Evolutionary conservation across 2,888 invertebrate species (phyloP).

Genomic region (Melitaea athalia): DNA sequence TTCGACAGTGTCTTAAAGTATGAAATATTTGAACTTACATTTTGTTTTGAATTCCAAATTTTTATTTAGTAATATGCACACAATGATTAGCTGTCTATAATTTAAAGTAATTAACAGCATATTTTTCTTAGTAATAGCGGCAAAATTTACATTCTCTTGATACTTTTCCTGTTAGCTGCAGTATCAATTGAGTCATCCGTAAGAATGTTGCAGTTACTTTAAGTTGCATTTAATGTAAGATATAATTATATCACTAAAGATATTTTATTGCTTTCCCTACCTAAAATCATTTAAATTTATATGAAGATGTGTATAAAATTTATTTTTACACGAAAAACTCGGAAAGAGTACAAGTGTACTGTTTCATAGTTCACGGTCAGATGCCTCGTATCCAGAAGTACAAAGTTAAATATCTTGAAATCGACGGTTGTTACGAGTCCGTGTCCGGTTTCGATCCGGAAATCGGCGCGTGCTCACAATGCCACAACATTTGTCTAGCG

Average conservation of each 20-base stretch:
- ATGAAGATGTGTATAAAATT: too few relatives aligned
- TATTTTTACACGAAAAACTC: background rate
- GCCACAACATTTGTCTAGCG: constrained; percentile 39
- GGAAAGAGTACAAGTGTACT: too few relatives aligned
- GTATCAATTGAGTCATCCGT: constrained; percentile 21
- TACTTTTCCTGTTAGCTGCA: constrained; percentile 27
- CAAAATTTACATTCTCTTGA: constrained; percentile 17
- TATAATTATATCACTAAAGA: background rate
- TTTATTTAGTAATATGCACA: background rate
- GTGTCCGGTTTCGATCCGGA: constrained; percentile 64
- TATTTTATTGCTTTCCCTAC: background rate
- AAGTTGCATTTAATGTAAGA: background rate
- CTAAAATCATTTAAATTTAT: too few relatives aligned
- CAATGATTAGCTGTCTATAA: background rate
- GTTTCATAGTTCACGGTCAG: background rate
- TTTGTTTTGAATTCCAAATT: background rate
- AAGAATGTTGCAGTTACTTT: constrained; percentile 20
- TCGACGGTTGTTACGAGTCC: constrained; percentile 28
- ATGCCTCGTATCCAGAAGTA: background rate
- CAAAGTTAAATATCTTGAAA: constrained; percentile 1
- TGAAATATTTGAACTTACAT: constrained; percentile 4
- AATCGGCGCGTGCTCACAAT: constrained; percentile 53
- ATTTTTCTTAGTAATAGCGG: background rate
- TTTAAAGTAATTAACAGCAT: background rate
- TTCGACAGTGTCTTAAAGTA: constrained; percentile 16